Evolutionary conservation across 2,888 invertebrate species (phyloP), one percentile per base, ranked within the genome.

Genomic region (Dryomyza anilis): DNA sequence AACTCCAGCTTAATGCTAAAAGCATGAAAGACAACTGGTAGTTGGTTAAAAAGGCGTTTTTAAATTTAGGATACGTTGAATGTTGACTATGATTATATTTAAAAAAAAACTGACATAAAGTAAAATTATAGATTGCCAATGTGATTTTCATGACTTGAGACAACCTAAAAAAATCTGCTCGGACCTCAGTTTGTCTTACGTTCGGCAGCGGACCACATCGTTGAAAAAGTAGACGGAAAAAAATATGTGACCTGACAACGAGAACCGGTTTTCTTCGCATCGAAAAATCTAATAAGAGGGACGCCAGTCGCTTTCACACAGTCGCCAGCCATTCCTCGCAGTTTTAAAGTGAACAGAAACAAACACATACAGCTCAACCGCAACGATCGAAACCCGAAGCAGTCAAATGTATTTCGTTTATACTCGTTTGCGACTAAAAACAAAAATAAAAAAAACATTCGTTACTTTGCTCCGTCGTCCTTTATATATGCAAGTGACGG

Each of bases 201-300:
- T 43, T 43, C 56, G 56, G 39, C 30, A 23, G 39, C 59, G n/a
- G n/a, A n/a, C 29, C 48, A 16, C 19, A 27, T 57, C 19, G 29
- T 57, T 25, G 45, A 21, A 27, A 23, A 48, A 63, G 63, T n/a
- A n/a, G n/a, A n/a, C n/a, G n/a, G n/a, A n/a, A n/a, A 29, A 43
- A 61, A 61, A 53, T 53, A 53, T 43, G 57, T 55, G 46, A 59
- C 59, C 53, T 64, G 64, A 58, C 64, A 53, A 65, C 63, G 27
- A 60, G 39, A 65, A 65, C 64, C 60, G 64, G 64, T 65, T 65
- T 60, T 59, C 64, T 60, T 56, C 48, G 29, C 46, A 56, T 39
- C 60, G 25, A 53, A 65, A 57, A 60, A 60, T 60, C 55, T 55
- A 60, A 55, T 36, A 56, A 64, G 56, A 52, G 58, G 59, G 64